Evolutionary conservation across 2,113 vertebrate genomes (phyloP), one percentile per base, ranked within the genome.

Genomic region (Megaleporinus macrocephalus): DNA sequence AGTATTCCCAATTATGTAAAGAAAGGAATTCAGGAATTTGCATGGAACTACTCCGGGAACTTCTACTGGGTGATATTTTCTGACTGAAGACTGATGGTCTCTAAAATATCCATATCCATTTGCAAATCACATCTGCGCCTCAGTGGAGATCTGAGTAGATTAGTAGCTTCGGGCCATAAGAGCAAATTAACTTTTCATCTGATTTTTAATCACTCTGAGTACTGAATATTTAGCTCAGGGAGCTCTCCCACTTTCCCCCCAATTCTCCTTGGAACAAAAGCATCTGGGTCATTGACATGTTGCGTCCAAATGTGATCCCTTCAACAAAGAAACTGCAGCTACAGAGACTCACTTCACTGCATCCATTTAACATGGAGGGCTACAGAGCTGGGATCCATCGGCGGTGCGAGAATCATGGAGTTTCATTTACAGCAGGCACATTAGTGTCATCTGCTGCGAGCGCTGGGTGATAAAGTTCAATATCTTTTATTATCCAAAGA

Each of bases 181-280:
- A 83, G 70, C 68, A 86, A 86, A 86, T 86, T 86, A 84, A 84
- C 85, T 86, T 83, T 84, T 81, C 62, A 86, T 81, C 78, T 81
- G 78, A 74, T 86, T 86, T 83, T 86, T 84, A 86, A 86, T 83
- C 78, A 86, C 85, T 86, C 66, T 57, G 44, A 83, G 76, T 71
- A 74, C 65, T 78, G 78, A 77, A 79, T 72, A 75, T 83, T 83
- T 73, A 83, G 81, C 77, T 83, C 73, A 53, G 73, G 81, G 84
- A 83, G 73, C 73, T 74, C 53, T 73, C 27, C 24, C n/a, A 80
- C 62, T 80, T 80, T 80, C 47, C 77, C 33, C 51, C 62, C 51
- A 47, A 63, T 72, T 86, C 78, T 73, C 61, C 14, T 73, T 49
- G 15, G 81, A 86, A 81, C 79, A 66, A 83, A 70, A 76, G 73